A percentile compares a stretch with the other conserved stretches of the same genome.
These are phyloP conservation scores for Xanthorhoe designata DNA, from an alignment of 2,888 invertebrate species.

Conservation along the genomic window DNA sequence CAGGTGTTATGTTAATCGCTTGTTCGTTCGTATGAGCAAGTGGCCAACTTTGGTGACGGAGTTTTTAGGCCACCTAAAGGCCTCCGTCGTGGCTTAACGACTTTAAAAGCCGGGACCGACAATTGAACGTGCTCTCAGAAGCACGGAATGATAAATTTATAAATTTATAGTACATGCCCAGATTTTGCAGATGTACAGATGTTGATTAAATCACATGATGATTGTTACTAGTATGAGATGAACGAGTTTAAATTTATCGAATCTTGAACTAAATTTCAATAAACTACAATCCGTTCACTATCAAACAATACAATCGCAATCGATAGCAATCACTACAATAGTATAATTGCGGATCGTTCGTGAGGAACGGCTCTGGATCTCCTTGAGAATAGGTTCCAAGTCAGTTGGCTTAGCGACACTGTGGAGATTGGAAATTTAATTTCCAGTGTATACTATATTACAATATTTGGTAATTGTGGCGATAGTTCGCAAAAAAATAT, in stretches of 20 bases:
- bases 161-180: no score
- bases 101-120: no score
- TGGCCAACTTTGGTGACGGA: no score
- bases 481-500: background rate
- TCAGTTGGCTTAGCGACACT: slow-evolving; percentile 55
- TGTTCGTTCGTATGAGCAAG: no score
- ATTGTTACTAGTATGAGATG: background rate
- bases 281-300: slow-evolving; percentile 44
- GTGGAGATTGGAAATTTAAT: slow-evolving; percentile 15
- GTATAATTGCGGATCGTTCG: slow-evolving; percentile 56
- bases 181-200: no score
- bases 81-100: no score
- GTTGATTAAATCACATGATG: no score
- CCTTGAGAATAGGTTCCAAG: slow-evolving; percentile 56
- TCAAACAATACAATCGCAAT: slow-evolving; percentile 53
- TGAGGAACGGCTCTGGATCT: slow-evolving; percentile 69
- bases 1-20: no score
- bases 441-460: background rate
- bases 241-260: slow-evolving; percentile 13
- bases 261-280: slow-evolving; percentile 37
- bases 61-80: no score
- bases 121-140: no score
- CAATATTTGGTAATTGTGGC: background rate
- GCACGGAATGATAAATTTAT: no score
- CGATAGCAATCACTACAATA: slow-evolving; percentile 40